phyloP scores from a whole-genome alignment of 2,113 vertebrate species.

The Trematocara zebra region DNA sequence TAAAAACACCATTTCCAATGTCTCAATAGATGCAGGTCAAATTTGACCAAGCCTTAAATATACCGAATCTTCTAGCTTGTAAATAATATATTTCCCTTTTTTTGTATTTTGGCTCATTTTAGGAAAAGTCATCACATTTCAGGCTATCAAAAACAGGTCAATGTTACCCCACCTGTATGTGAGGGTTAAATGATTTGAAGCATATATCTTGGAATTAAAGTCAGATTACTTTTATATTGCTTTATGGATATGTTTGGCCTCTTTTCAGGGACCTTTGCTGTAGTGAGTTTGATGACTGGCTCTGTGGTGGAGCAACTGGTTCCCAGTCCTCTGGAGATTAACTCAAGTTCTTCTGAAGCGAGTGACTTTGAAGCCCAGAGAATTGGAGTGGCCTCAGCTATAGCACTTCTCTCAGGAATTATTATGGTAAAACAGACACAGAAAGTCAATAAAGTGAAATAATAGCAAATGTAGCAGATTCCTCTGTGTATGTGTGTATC shows the following conservation, averaged over 20 bases:
- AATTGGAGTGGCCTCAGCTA: slow-evolving; percentile 79
- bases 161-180: rapidly evolving
- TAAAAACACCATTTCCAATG: rapidly evolving
- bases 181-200: background rate
- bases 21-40: background rate
- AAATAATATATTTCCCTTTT: background rate
- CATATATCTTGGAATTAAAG: background rate
- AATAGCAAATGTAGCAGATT: background rate
- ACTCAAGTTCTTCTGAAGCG: slow-evolving; percentile 68
- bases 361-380: slow-evolving; percentile 76
- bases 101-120: background rate
- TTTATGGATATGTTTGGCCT: background rate
- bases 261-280: slow-evolving; percentile 84
- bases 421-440: slow-evolving; percentile 73
- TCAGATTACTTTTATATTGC: background rate
- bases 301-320: slow-evolving; percentile 84
- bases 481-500: background rate
- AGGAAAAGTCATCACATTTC: background rate
- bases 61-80: rapidly evolving
- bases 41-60: background rate
- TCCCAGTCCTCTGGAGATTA: slow-evolving; percentile 70
- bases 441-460: background rate
- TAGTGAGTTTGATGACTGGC: slow-evolving; percentile 88
- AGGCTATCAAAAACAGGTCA: background rate
- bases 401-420: slow-evolving; percentile 83